Percentiles rank a stretch among this genome's conserved stretches.
Conservation (phyloP, 2,888 invertebrate species). For the Athalia circularis region DNA sequence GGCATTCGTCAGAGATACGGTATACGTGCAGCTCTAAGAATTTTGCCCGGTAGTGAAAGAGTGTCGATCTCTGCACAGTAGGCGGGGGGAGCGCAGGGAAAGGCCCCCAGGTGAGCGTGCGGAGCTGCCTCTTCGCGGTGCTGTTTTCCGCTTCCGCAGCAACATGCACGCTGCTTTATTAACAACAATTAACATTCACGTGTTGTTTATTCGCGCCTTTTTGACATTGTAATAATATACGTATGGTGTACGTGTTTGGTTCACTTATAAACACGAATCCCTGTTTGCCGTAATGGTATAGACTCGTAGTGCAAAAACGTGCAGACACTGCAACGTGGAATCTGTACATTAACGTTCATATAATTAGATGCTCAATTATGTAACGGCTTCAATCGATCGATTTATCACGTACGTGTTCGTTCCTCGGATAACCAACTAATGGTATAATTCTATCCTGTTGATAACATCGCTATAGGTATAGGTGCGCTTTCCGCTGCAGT, state of each 20-base stretch:
- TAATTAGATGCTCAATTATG: no score
- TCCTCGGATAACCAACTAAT: no score
- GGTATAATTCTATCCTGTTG: no score
- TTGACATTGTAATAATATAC: conserved; percentile 24
- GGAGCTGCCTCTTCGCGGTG: conserved; percentile 70
- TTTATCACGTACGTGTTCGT: no score
- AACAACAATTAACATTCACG: conserved; percentile 74
- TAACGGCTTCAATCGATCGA: no score
- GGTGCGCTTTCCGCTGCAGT: no score
- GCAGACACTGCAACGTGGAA: no score
- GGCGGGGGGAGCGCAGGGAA: conserved; percentile 51
- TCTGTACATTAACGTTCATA: no score
- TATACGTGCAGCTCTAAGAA: background rate
- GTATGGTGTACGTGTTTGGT: background rate
- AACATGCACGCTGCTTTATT: conserved; percentile 74
- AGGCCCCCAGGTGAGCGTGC: conserved; percentile 53
- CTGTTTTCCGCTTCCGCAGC: conserved; percentile 73
- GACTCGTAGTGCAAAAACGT: no score
- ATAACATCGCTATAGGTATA: no score
- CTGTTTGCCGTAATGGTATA: no score
- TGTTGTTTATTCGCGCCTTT: conserved; percentile 59
- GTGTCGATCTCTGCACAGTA: conserved; percentile 35
- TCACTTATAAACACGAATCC: no score
- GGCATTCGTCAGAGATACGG: background rate
- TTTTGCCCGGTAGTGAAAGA: conserved; percentile 42